phyloP scores from a whole-genome alignment of 2,888 invertebrate genomes.

The Melanostoma mellinum region DNA sequence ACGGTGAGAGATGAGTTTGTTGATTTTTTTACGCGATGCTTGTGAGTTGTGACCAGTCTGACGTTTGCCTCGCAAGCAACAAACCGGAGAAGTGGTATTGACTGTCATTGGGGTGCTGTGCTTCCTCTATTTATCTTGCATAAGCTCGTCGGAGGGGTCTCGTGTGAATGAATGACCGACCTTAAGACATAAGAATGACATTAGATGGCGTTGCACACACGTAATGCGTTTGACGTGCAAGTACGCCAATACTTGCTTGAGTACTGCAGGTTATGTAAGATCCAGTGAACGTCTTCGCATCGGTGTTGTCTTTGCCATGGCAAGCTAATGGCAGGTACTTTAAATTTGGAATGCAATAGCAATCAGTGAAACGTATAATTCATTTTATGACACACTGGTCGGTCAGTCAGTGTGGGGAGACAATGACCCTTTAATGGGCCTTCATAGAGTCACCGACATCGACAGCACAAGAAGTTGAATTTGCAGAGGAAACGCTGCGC shows the following conservation, averaged over 20 bases:
- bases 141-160: not conserved
- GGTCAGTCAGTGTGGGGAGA: constrained; percentile 42
- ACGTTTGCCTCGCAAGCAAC: constrained; percentile 30
- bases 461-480: constrained; percentile 32
- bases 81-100: constrained; percentile 25
- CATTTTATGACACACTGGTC: constrained; percentile 29
- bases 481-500: constrained; percentile 39
- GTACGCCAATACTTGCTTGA: not conserved
- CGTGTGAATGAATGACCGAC: constrained; percentile 70
- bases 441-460: constrained; percentile 34
- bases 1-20: constrained; percentile 33
- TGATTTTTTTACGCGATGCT: constrained; percentile 25
- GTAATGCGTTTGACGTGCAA: constrained; percentile 58
- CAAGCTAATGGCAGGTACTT: constrained; percentile 14
- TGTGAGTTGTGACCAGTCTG: constrained; percentile 33
- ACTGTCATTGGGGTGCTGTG: constrained; percentile 33
- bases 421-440: constrained; percentile 69
- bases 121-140: constrained; percentile 6
- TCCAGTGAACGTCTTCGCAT: not conserved
- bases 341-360: constrained; percentile 57
- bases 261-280: constrained; percentile 36
- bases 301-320: not conserved
- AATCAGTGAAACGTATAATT: constrained; percentile 18
- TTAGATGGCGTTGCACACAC: constrained; percentile 61
- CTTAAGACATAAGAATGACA: constrained; percentile 68